These are phyloP conservation scores for Nyctibius bracteatus DNA, from an alignment of 2,113 vertebrate genomes.

Conservation along the genomic window DNA sequence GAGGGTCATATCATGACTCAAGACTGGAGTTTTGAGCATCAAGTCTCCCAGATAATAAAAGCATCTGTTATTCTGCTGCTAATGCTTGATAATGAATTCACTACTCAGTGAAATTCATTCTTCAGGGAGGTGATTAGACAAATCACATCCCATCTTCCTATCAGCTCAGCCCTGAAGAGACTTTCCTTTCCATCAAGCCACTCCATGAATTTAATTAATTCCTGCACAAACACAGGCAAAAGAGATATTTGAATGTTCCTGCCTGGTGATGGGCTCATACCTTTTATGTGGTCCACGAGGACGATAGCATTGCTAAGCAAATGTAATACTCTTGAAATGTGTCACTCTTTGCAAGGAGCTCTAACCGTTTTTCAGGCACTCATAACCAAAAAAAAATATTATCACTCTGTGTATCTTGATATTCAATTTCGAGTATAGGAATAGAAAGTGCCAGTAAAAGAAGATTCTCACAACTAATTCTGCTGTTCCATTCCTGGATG, in stretches of 20 bases:
- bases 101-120: not conserved
- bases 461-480: not conserved
- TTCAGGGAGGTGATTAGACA: not conserved
- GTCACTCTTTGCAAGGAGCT: not conserved
- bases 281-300: not conserved
- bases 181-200: not conserved
- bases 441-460: not conserved
- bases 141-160: not conserved
- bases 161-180: not conserved
- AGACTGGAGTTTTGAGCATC: not conserved
- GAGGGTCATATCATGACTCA: not conserved
- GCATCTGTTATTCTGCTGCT: not conserved
- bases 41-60: not conserved
- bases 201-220: not conserved
- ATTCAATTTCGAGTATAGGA: not conserved
- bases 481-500: not conserved
- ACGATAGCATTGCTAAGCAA: fast-evolving
- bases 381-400: not conserved
- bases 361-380: not conserved
- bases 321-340: not conserved
- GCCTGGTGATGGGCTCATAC: not conserved
- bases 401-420: not conserved
- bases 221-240: not conserved
- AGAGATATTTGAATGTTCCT: not conserved
- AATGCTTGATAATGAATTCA: not conserved